Evolutionary conservation across 2,113 vertebrate species (phyloP).

Genomic region (Sminthopsis crassicaudata): DNA sequence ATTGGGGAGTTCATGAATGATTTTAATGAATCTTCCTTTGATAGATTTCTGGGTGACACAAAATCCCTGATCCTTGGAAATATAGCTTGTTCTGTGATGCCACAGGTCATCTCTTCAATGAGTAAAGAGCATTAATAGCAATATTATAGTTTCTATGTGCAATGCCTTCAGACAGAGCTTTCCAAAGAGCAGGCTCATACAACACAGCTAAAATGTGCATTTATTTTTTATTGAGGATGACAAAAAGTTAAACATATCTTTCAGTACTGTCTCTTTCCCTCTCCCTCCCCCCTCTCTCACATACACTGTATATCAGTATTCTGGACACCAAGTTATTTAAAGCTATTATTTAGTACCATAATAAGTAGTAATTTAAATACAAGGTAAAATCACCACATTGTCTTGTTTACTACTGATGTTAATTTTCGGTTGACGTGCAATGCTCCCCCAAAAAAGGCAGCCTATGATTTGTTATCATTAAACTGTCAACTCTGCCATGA

Average conservation of each 20-base stretch:
- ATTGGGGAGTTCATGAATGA: conserved; percentile 47
- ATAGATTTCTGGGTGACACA: conserved; percentile 33
- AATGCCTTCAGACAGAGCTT: conserved; percentile 75
- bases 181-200: conserved; percentile 75
- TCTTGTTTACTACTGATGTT: conserved; percentile 89
- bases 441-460: conserved; percentile 85
- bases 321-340: conserved; percentile 87
- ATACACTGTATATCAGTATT: conserved; percentile 84
- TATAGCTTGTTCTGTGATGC: conserved; percentile 55
- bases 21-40: conserved; percentile 67
- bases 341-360: conserved; percentile 89
- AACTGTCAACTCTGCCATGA: conserved; percentile 90
- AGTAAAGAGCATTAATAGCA: conserved; percentile 77
- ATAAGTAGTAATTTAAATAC: conserved; percentile 90
- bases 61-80: conserved; percentile 63
- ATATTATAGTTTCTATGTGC: conserved; percentile 50
- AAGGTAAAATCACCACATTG: conserved; percentile 88
- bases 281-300: conserved; percentile 48
- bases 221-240: conserved; percentile 86
- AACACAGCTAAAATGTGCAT: conserved; percentile 73
- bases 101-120: conserved; percentile 32
- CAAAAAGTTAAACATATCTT: conserved; percentile 87
- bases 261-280: conserved; percentile 81
- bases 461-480: conserved; percentile 94
- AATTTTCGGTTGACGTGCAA: conserved; percentile 86